Conservation (phyloP, 2,888 invertebrate genomes). For the Strigamia maritima region DNA sequence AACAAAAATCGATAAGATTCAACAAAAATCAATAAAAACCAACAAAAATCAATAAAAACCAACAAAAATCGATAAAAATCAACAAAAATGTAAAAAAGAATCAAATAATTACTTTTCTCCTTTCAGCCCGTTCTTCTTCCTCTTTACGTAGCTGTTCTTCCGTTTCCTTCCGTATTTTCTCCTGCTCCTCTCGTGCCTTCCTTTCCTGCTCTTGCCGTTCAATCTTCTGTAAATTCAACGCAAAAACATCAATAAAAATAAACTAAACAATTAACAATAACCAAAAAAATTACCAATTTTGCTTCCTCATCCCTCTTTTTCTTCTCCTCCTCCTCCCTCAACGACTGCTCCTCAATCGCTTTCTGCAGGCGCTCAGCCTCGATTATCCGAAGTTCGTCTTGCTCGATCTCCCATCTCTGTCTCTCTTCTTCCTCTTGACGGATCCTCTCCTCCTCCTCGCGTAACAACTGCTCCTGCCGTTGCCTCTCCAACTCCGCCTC, state of each 20-base stretch:
- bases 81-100: no score
- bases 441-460: slow-evolving; percentile 68
- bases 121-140: slow-evolving; percentile 80
- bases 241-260: background rate
- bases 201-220: slow-evolving; percentile 41
- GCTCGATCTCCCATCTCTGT: slow-evolving; percentile 74
- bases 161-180: slow-evolving; percentile 70
- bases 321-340: slow-evolving; percentile 70
- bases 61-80: background rate
- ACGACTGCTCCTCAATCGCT: slow-evolving; percentile 66
- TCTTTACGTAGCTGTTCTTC: slow-evolving; percentile 78
- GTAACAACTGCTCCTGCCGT: slow-evolving; percentile 58
- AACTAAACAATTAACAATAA: background rate
- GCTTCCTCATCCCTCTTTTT: slow-evolving; percentile 40
- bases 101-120: slow-evolving; percentile 63
- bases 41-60: no score
- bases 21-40: no score
- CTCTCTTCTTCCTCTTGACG: slow-evolving; percentile 80
- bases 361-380: slow-evolving; percentile 82
- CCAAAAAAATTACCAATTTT: slow-evolving; percentile 37
- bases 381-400: slow-evolving; percentile 67
- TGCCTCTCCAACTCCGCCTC: slow-evolving; percentile 80
- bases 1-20: no score
- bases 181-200: slow-evolving; percentile 51
- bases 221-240: slow-evolving; percentile 32